Evolutionary conservation across 30 jellyfish, hydroid and myxozoan genomes (phyloP), one percentile per base, ranked within the genome.

Genomic region (Clytia hemisphaerica): DNA sequence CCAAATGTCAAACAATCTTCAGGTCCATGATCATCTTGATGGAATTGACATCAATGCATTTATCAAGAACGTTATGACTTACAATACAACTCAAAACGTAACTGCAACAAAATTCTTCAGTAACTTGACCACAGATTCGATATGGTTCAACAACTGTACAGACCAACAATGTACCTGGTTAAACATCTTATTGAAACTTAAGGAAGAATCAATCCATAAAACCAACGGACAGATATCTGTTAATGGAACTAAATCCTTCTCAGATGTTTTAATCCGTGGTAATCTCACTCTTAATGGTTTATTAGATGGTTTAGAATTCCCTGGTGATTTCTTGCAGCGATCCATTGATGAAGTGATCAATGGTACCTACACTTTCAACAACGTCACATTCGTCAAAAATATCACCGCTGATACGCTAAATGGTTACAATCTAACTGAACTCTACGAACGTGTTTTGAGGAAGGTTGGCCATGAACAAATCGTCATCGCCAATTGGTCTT

Each of bases 11-110:
- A 86, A 92, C 3, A 57, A 81, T 34, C 47, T 81, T 15, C 4
- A 42, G 4, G n/a, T 78, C 22, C 47, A 49, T 44, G 98, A 95
- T 16, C 50, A 32, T 24, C 50, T 81, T 15, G 88, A 81, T 59
- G 90, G 78, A 42, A 64, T 76, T 72, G 91, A 89, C 47, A 50
- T 89, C 2, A 75, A 84, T 0, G 86, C 62, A 59, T 93, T 63
- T 2, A 35, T 9, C 33, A 6, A 12, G 32, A 44, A 37, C 72
- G 24, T 63, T 2, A 37, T 65, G 19, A 28, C 44, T 15, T 25
- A 35, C 19, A 25, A 21, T 42, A 28, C 34, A 6, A 28, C 57
- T 29, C 96, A 86, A 67, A 78, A 37, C 28, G 62, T 86, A 21
- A n/a, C 85, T 36, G 71, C 54, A 2, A 55, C 72, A 15, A 26